A percentile compares a stretch with the other conserved stretches of the same genome.
phyloP scores from a whole-genome alignment of 2,113 vertebrate genomes.

The Corythaeola cristata region DNA sequence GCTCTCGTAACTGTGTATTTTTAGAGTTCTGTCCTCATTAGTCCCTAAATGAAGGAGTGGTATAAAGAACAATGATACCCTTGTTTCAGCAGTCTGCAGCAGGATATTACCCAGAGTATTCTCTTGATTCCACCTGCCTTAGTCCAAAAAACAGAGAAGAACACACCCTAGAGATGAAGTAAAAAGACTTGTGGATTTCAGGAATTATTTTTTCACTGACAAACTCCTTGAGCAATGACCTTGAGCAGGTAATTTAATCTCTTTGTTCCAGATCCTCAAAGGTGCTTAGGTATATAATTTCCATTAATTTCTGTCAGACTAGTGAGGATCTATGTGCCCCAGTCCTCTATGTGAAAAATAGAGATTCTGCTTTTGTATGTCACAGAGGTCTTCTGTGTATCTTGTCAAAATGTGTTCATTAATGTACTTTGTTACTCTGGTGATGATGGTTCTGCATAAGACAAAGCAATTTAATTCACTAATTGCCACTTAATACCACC shows the following conservation, averaged over 20 bases:
- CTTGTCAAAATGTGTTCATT: slow-evolving; percentile 5
- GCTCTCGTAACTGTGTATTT: background rate
- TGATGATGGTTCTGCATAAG: background rate
- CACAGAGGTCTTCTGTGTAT: background rate
- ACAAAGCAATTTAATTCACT: slow-evolving; percentile 8
- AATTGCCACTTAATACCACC: background rate
- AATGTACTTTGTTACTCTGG: background rate
- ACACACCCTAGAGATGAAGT: background rate
- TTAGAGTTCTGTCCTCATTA: background rate
- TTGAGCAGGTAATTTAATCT: background rate
- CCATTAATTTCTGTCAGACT: slow-evolving; percentile 25
- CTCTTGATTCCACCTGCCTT: background rate
- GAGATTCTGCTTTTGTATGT: background rate
- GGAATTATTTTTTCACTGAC: background rate
- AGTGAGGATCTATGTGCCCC: background rate
- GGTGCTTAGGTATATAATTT: slow-evolving; percentile 5
- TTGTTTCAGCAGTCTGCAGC: background rate
- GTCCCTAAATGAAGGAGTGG: background rate
- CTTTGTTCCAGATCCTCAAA: background rate
- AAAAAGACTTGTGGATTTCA: background rate
- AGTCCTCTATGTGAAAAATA: background rate
- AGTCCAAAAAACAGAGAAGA: background rate
- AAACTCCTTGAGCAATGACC: background rate
- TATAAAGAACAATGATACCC: background rate
- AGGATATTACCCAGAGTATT: background rate